Evolutionary conservation across 2,113 vertebrate genomes (phyloP), one percentile per base, ranked within the genome.

Genomic region (Oncorhynchus clarkii): DNA sequence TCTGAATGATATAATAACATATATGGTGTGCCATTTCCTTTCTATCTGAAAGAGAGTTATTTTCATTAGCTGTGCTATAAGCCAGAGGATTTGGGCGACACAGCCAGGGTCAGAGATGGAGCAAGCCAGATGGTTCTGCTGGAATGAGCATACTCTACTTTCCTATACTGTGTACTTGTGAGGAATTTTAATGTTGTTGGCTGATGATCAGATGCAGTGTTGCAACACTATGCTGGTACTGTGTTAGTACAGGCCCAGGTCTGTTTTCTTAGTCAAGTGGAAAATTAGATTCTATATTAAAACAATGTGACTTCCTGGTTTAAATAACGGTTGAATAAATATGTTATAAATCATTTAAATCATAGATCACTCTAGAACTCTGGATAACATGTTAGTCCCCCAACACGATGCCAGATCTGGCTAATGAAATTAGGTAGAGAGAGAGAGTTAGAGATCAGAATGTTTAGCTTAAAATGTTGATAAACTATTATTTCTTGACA

Each of bases 141-240:
- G 54, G 54, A 62, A 34, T 26, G 54, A n/a, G 12, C 8, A 64
- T 64, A 62, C n/a, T 62, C 62, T 64, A 26, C n/a, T 31, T 31
- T 45, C 18, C 29, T 74, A 31, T 27, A 48, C 39, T 8, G 34
- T 39, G 34, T 39, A 39, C 34, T 45, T 45, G 39, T 45, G 39
- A 45, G 39, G 39, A 18, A 14, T 54, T 75, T 14, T 67, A 51
- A 75, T 67, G 26, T 64, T 11, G 24, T 64, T 69, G 67, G 75
- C 54, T 18, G 67, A 16, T 68, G 5, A 22, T 67, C 62, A 67
- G 22, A 29, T 48, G 51, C 8, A 22, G 34, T 70, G 67, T 62
- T 59, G 57, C 67, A 76, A 70, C 54, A 24, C 16, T 26, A 39
- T n/a, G 29, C 67, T 68, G 31, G 67, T 8, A 31, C 27, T 45